These are phyloP conservation scores for Euzophera pinguis DNA, from an alignment of 2,888 invertebrate species.

Conservation along the genomic window DNA sequence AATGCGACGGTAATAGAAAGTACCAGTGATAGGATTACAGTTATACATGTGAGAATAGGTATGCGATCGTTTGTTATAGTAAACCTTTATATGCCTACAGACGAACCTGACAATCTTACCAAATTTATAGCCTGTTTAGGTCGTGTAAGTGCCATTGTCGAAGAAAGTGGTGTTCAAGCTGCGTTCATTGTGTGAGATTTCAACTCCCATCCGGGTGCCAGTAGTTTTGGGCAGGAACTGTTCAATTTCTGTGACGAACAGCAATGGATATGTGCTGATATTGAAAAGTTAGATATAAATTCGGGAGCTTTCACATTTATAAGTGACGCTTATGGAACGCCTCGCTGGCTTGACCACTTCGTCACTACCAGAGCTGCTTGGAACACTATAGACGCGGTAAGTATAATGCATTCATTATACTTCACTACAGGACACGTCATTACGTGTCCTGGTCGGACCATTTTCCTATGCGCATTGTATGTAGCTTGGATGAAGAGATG, in stretches of 20 bases:
- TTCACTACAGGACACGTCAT: no score
- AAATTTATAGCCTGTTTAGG: neutral
- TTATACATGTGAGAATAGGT: no score
- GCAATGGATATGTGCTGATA: neutral
- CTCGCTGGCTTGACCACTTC: neutral
- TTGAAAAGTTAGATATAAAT: neutral
- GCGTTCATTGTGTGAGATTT: conserved; percentile 8
- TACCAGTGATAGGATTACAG: neutral
- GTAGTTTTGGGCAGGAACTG: neutral
- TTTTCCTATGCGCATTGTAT: neutral
- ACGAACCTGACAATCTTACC: neutral
- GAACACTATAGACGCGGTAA: neutral
- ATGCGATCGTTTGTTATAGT: no score
- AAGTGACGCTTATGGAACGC: neutral
- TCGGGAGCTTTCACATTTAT: neutral
- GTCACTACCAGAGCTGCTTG: neutral
- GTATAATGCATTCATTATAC: no score
- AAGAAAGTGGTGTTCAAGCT: conserved; percentile 7
- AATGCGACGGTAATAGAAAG: no score
- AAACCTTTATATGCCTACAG: no score
- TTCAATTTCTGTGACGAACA: no score
- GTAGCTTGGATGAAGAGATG: no score
- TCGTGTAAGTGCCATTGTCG: conserved; percentile 9
- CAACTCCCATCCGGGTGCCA: conserved; percentile 10
- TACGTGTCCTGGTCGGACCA: conserved; percentile 2